Percentiles rank a stretch among this genome's conserved stretches.
Conservation (phyloP, 1,140 invertebrate genomes). For the Brachionus rotundiformis region DNA sequence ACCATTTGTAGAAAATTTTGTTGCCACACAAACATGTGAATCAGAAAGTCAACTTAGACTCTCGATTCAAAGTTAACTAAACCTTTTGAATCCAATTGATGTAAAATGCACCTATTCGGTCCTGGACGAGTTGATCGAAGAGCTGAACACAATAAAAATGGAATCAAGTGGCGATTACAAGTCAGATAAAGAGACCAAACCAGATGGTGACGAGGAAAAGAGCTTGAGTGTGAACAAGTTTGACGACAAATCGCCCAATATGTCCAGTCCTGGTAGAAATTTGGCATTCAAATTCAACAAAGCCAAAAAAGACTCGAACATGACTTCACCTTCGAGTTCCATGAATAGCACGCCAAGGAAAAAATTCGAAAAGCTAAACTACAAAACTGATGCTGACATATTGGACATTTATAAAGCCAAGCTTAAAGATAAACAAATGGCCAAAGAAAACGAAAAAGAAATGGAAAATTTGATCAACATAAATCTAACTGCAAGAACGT, state of each 20-base stretch:
- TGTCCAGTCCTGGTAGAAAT: conserved; percentile 18
- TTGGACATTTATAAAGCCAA: conserved; percentile 44
- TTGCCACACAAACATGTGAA: conserved; percentile 41
- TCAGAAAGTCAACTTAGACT: conserved; percentile 8
- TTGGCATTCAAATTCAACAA: conserved; percentile 27
- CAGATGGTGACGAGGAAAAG: neutral
- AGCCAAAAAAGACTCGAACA: neutral
- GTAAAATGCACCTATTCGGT: conserved; percentile 30
- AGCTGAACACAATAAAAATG: conserved; percentile 5
- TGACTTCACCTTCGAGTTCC: conserved; percentile 6
- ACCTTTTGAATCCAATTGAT: conserved; percentile 7
- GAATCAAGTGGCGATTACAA: neutral
- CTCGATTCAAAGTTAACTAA: conserved; percentile 18
- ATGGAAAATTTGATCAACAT: conserved; percentile 25
- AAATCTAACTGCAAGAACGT: neutral
- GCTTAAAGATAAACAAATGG: neutral
- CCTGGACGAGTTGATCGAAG: conserved; percentile 27
- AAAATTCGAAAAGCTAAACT: conserved; percentile 43
- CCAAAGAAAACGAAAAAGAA: conserved; percentile 34
- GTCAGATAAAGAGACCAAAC: neutral
- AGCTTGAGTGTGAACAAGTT: neutral
- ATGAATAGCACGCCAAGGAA: conserved; percentile 37
- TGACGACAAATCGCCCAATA: neutral
- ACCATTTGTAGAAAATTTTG: conserved; percentile 50
- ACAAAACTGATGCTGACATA: conserved; percentile 36